Evolutionary conservation across 2,888 invertebrate genomes (phyloP), one percentile per base, ranked within the genome.

Genomic region (Hemaris fuciformis): DNA sequence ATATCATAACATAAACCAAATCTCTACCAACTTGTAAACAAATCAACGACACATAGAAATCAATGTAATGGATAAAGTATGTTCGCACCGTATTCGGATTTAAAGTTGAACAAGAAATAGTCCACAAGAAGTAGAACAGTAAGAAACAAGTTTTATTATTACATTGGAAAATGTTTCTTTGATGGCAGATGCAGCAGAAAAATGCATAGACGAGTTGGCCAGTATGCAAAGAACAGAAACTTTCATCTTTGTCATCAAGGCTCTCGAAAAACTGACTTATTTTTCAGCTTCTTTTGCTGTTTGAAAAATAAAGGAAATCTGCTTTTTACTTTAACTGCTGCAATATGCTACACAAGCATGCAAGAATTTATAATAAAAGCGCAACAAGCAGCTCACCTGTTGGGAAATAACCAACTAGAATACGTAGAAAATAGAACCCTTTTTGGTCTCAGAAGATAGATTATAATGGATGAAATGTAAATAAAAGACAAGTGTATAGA

Each of bases 161-260:
- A 60, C 60, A 41, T 53, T 48, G 53, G 53, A 41, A 60, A 60
- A 60, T 53, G 60, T 60, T 53, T 60, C 60, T 53, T 60, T 60
- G 60, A 60, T 25, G 25, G 48, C 53, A 60, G 20, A 53, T 48
- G 60, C 53, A 20, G 48, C 53, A 48, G 38, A 48, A 41, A 60
- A 60, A 41, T 38, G 38, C 38, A 38, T 60, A 60, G 25, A 38
- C 48, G 10, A 59, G 45, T 59, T 59, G 20, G 27, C 46, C 43
- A 46, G 38, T 41, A 60, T 53, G 60, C 60, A 48, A 60, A 60
- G 41, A 60, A 27, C 18, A 25, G 31, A 31, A 53, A 53, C 53
- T 60, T 53, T 48, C 48, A 48, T 60, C 48, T 53, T 60, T 60
- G 60, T 60, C 48, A 48, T 60, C 48, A 45, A 31, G 13, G 27